phyloP scores from a whole-genome alignment of 2,113 vertebrate genomes.

The Alethe castanea region DNA sequence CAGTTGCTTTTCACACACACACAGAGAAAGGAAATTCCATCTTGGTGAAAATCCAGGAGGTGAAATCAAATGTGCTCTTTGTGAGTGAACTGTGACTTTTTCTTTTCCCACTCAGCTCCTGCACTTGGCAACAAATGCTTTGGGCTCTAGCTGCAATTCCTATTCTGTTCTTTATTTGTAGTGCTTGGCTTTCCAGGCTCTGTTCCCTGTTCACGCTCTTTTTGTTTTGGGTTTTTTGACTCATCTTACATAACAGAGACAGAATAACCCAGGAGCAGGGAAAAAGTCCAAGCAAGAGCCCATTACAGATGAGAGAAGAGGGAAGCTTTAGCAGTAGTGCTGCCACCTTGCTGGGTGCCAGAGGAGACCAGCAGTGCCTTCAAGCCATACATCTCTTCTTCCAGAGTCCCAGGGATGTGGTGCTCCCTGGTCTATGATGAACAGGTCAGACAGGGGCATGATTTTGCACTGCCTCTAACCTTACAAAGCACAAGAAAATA shows the following conservation, averaged over 20 bases:
- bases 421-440: background rate
- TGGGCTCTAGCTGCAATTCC: background rate
- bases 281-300: rapidly evolving
- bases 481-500: background rate
- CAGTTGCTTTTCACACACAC: background rate
- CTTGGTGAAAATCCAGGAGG: background rate
- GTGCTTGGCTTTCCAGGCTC: background rate
- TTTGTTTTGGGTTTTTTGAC: background rate
- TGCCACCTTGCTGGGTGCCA: background rate
- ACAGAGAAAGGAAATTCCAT: background rate
- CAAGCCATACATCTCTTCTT: background rate
- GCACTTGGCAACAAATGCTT: background rate
- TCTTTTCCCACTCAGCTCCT: background rate
- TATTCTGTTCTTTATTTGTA: background rate
- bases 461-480: background rate
- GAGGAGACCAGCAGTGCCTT: background rate
- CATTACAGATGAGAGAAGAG: background rate
- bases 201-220: background rate
- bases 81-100: background rate
- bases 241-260: background rate
- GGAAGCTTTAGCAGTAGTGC: background rate
- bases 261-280: background rate
- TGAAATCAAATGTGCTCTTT: background rate
- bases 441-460: background rate
- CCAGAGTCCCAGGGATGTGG: background rate